Conservation (phyloP, 2,797 vertebrate species). For the Linurgus olivaceus region DNA sequence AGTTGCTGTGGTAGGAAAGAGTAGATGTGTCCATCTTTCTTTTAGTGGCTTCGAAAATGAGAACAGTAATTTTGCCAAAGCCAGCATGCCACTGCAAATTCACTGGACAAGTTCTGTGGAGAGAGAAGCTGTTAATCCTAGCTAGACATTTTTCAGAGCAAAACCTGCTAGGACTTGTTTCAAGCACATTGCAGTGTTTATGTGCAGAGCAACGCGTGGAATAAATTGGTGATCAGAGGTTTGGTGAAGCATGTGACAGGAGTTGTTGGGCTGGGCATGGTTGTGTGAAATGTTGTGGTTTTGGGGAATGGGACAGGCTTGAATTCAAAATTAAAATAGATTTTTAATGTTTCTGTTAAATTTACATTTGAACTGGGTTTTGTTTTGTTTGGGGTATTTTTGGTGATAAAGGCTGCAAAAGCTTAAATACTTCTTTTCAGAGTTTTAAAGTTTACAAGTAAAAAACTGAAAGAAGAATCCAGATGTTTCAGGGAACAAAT, state of each 20-base stretch:
- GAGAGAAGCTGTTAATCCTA: not conserved
- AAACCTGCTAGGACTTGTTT: not conserved
- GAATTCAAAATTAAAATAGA: not conserved
- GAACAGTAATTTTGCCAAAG: not conserved
- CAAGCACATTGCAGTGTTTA: not conserved
- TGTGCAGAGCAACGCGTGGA: rapidly evolving
- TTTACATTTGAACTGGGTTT: not conserved
- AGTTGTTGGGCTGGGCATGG: not conserved
- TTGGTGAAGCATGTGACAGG: not conserved
- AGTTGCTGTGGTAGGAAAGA: not conserved
- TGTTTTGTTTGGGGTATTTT: not conserved
- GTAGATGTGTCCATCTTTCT: not conserved
- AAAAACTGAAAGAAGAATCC: not conserved
- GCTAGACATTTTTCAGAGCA: not conserved
- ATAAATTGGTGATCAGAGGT: not conserved
- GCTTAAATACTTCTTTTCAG: not conserved
- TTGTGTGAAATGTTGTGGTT: not conserved
- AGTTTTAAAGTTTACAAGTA: not conserved
- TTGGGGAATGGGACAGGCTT: not conserved
- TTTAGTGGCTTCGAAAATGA: not conserved
- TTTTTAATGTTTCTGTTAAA: not conserved
- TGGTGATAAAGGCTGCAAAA: not conserved
- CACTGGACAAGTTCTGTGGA: not conserved
- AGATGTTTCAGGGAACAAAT: not conserved
- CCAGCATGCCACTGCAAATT: not conserved